Base-by-base conservation (phyloP, 37 sponge, comb jelly and placozoan genomes). In the Haliclona indistincta region DNA sequence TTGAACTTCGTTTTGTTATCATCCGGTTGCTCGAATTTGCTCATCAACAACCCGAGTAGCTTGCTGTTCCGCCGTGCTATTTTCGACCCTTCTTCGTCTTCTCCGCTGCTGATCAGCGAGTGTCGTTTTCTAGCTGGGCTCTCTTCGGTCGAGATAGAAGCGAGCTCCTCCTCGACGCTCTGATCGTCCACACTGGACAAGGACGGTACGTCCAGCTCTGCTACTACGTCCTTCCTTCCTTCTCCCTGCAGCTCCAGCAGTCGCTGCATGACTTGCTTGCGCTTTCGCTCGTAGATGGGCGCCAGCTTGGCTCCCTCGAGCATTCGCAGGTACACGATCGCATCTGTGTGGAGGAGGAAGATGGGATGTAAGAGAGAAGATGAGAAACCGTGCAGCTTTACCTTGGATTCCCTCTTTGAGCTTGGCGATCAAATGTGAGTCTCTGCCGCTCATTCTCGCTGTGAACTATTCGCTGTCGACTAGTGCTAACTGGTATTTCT, bases 341-440 rank as follows among this genome's bases (percentile, higher is more conserved):
- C 51, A 40, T 86, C 86, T 86, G 67, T 8, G 7, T 6, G 22
- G 60, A 8, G 60, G n/a, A 20, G n/a, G 15, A 17, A 17, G 15
- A 47, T 47, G 10, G 51, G 10, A 47, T 47, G 51, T 15, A 47
- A 47, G 15, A 15, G 15, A 47, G 15, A 47, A 47, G 15, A 47
- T 15, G 15, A 47, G 15, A 47, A 47, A 47, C 10, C 15, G 15
- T 15, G 10, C 15, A 47, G 51, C 15, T 47, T 80, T 52, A 81
- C 82, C 82, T 64, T 82, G 83, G 36, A 82, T n/a, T 41, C 83
- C 75, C 28, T 82, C 83, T 54, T 74, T 82, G 52, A 82, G 68
- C 29, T 82, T 82, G 67, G 40, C n/a, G 3, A 70, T 20, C 55
- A 71, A 32, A 3, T 19, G n/a, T 8, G 17, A 4, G 58, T 72